These are phyloP conservation scores for Panorpa germanica DNA, from an alignment of 2,888 invertebrate genomes.

Conservation along the genomic window DNA sequence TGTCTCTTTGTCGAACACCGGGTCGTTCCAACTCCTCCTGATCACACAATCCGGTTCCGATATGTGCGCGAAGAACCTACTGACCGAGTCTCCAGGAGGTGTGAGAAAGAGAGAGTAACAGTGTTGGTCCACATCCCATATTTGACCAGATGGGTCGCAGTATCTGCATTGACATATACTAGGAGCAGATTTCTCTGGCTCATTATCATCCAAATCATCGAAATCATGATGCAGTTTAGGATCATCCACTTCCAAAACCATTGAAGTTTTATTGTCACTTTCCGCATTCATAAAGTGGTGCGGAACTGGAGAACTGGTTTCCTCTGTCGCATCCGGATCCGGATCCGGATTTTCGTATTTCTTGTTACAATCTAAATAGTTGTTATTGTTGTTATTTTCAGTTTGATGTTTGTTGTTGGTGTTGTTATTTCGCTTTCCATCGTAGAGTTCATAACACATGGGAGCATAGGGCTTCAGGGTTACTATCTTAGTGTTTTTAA, in stretches of 20 bases:
- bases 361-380: slow-evolving; percentile 7
- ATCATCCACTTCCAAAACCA: too few relatives aligned
- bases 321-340: slow-evolving; percentile 3
- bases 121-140: slow-evolving; percentile 51
- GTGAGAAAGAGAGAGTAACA: slow-evolving; percentile 32
- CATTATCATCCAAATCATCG: slow-evolving; percentile 19
- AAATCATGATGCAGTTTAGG: slow-evolving; percentile 4
- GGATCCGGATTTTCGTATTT: slow-evolving; percentile 3
- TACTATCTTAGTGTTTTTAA: slow-evolving; percentile 15
- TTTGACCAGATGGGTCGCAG: slow-evolving; percentile 54
- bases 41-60: too few relatives aligned
- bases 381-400: slow-evolving; percentile 8
- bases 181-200: slow-evolving; percentile 28
- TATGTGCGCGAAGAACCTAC: too few relatives aligned
- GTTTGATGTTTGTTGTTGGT: slow-evolving; percentile 8
- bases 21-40: too few relatives aligned
- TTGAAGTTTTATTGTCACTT: background rate
- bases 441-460: slow-evolving; percentile 14
- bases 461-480: slow-evolving; percentile 17
- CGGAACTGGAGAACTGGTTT: slow-evolving; percentile 4
- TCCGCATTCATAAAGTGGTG: too few relatives aligned
- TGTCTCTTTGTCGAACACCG: too few relatives aligned
- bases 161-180: slow-evolving; percentile 52
- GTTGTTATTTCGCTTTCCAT: slow-evolving; percentile 11
- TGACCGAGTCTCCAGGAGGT: slow-evolving; percentile 17